Evolutionary conservation across 2,113 vertebrate genomes (phyloP), one percentile per base, ranked within the genome.

Genomic region (Caranx melampygus): DNA sequence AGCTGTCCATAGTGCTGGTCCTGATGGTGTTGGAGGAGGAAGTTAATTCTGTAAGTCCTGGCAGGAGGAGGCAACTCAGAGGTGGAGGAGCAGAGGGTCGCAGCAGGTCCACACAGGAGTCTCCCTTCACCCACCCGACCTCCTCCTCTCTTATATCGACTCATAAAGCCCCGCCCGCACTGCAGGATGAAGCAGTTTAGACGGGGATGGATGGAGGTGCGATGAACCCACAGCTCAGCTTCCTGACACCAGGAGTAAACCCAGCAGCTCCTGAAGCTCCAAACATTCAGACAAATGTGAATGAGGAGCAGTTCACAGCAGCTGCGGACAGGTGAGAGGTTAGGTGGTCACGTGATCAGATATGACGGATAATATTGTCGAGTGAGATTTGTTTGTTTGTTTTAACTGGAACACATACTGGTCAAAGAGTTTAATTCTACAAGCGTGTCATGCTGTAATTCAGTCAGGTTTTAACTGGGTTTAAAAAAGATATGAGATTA

Each of bases 1-100:
- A 91, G 90, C 91, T 92, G 26, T 93, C 89, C 95, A 94, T 95
- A 91, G 89, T 94, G 33, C 90, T 88, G 80, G 74, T 18, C 18
- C 26, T 7, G 15, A 55, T 1, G 44, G 1, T 21, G 42, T 15
- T 6, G 73, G 42, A 47, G 51, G 15, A 13, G 54, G 21, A 26
- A 26, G 42, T 40, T n/a, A 49, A n/a, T 11, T 61, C 35, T 11
- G 60, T 42, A 64, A 72, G 54, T 61, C 40, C 21, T 4, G 12
- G 12, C 40, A 70, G 68, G 66, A 74, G 68, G 72, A 21, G 16
- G 59, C 52, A 21, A 66, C 15, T 60, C 13, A 61, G 44, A 15
- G 45, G 18, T 45, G 67, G n/a, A 68, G 65, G 42, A 81, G 72
- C 55, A 68, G 74, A 59, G 15, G 54, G 79, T 71, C 34, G 11